Evolutionary conservation across 2,113 vertebrate genomes (phyloP), one percentile per base, ranked within the genome.

Genomic region (Megaleporinus macrocephalus): DNA sequence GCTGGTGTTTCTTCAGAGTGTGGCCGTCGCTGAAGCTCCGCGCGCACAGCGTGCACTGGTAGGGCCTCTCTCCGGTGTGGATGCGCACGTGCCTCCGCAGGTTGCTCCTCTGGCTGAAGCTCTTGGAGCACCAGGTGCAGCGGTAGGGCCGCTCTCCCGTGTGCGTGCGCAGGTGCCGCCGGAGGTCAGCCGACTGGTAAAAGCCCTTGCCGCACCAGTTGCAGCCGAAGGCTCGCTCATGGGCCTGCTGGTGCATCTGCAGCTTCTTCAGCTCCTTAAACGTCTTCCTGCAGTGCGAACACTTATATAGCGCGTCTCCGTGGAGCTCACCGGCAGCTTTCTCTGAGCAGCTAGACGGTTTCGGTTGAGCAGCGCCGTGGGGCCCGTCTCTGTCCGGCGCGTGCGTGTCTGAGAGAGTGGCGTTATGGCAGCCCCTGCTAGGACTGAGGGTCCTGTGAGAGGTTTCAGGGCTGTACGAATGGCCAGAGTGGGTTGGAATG

Each of bases 201-300:
- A 95, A 95, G 24, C 91, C 89, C 29, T 93, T 94, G 69, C 94
- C 93, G 80, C 94, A 95, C 89, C 91, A 93, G 73, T 90, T 87
- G 74, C 94, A 95, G 83, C 89, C 89, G 79, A 91, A 93, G 0
- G 88, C 83, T 30, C 93, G 91, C 22, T 90, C 85, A 41, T 92
- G 90, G 82, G 91, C 87, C 26, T 92, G 90, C 85, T 92, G 83
- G 81, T 95, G 94, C 4, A 90, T 84, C 29, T 86, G 87, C 3
- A 94, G 91, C 14, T 89, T 83, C 49, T 78, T 11, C 24, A 89
- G 83, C 3, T 89, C 86, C 27, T 70, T 62, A 26, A 94, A 93
- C 0, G 86, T 83, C 76, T 93, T 93, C 4, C 88, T 83, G 24
- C 93, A 94, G 72, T 91, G 93, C 0, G 88, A 87, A 68, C 93